phyloP scores from a whole-genome alignment of 2,797 vertebrate genomes.

The Poecilia wingei region DNA sequence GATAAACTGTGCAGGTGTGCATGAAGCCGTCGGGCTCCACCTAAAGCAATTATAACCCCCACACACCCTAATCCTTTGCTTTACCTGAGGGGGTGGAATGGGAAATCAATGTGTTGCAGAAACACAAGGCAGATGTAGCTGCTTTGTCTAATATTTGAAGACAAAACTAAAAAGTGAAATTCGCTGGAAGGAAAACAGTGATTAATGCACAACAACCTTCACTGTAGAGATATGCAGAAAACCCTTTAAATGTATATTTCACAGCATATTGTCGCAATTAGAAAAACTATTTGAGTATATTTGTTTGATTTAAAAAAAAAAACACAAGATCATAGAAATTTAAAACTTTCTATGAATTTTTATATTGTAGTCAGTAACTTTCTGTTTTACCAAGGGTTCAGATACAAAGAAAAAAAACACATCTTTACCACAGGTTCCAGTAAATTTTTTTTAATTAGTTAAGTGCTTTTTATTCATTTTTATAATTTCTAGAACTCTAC shows the following conservation, averaged over 20 bases:
- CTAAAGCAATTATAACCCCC: neutral
- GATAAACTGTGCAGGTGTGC: conserved; percentile 1
- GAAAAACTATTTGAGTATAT: neutral
- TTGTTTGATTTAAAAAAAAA: neutral
- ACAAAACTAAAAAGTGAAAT: conserved; percentile 1
- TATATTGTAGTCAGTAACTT: neutral
- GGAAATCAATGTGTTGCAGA: neutral
- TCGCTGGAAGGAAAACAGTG: neutral
- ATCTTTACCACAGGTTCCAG: neutral
- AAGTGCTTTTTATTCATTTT: neutral
- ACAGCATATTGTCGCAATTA: neutral
- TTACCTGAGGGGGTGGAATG: neutral
- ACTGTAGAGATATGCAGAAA: neutral
- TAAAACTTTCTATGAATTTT: neutral
- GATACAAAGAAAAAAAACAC: neutral
- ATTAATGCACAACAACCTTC: neutral
- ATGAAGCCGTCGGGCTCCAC: neutral
- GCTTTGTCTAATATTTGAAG: neutral
- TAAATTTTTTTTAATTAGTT: neutral
- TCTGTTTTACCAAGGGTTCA: neutral
- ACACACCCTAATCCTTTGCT: conserved; percentile 8
- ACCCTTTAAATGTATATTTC: neutral
- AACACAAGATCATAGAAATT: neutral
- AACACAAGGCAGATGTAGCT: neutral
- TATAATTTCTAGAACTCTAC: neutral